phyloP scores from a whole-genome alignment of 2,797 vertebrate species.

The Sebastolobus altivelis region DNA sequence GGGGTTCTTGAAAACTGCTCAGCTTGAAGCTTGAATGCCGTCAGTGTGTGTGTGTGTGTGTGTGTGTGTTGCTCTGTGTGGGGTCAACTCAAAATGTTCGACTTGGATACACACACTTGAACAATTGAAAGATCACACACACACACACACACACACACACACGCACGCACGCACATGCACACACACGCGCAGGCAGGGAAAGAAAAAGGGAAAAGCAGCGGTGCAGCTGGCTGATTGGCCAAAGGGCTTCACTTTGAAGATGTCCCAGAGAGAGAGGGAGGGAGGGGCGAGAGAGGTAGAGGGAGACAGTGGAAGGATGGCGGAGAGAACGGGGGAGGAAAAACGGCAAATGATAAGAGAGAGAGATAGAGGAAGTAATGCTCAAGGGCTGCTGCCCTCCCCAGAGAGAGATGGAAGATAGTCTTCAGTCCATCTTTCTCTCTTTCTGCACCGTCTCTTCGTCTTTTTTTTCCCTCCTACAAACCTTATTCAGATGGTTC shows the following conservation, averaged over 20 bases:
- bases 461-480: background rate
- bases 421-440: constrained; percentile 10
- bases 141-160: background rate
- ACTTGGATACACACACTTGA: constrained; percentile 50
- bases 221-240: constrained; percentile 71
- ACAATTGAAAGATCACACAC: constrained; percentile 49
- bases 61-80: constrained; percentile 25
- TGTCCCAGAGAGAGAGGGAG: constrained; percentile 56
- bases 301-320: constrained; percentile 26
- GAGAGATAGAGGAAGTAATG: constrained; percentile 35
- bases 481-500: constrained; percentile 21
- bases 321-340: constrained; percentile 30
- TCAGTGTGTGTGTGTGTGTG: constrained; percentile 20
- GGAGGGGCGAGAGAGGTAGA: constrained; percentile 10
- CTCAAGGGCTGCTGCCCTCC: constrained; percentile 56
- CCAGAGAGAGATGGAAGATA: constrained; percentile 26
- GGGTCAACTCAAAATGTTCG: constrained; percentile 70
- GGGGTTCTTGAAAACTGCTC: constrained; percentile 56
- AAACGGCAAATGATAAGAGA: constrained; percentile 22
- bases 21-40: constrained; percentile 40
- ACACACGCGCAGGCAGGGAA: background rate
- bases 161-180: constrained; percentile 3
- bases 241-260: constrained; percentile 81
- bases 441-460: background rate
- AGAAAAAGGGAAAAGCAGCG: constrained; percentile 46